phyloP scores from a whole-genome alignment of 2,113 vertebrate species.

The Desmodus rotundus region DNA sequence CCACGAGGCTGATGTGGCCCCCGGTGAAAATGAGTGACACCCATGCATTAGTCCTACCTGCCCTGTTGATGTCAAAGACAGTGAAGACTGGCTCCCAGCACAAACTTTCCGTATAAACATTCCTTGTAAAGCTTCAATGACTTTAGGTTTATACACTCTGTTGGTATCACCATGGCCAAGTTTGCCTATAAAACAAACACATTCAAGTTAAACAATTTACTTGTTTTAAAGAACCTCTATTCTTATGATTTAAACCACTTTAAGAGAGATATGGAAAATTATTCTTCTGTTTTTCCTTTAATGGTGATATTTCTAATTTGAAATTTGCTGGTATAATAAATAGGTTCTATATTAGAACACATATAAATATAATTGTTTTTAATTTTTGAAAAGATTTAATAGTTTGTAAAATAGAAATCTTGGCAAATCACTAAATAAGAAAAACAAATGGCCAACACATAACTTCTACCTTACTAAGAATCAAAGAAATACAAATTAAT shows the following conservation, averaged over 20 bases:
- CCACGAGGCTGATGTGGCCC: no score
- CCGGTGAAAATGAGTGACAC: no score
- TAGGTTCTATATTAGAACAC: background rate
- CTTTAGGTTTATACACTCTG: constrained; percentile 90
- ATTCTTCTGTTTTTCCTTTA: constrained; percentile 15
- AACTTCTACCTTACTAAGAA: background rate
- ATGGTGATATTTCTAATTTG: background rate
- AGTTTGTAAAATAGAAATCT: constrained; percentile 20
- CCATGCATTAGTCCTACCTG: constrained; percentile 78
- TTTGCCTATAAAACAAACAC: constrained; percentile 79
- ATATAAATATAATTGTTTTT: background rate
- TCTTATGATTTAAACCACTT: constrained; percentile 5
- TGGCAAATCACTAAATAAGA: constrained; percentile 11
- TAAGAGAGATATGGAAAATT: background rate
- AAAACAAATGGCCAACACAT: background rate
- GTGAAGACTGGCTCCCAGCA: constrained; percentile 89
- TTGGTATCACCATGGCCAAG: constrained; percentile 90
- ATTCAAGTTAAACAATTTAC: constrained; percentile 28
- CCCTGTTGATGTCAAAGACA: constrained; percentile 88
- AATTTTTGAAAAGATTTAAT: constrained; percentile 8
- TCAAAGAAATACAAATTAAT: constrained; percentile 33
- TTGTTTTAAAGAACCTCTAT: constrained; percentile 13
- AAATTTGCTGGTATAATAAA: constrained; percentile 14
- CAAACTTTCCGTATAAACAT: constrained; percentile 91
- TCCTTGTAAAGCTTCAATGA: constrained; percentile 89